These are phyloP conservation scores for Oscheius sp. DNA, from an alignment of 2,888 invertebrate genomes.

Conservation along the genomic window DNA sequence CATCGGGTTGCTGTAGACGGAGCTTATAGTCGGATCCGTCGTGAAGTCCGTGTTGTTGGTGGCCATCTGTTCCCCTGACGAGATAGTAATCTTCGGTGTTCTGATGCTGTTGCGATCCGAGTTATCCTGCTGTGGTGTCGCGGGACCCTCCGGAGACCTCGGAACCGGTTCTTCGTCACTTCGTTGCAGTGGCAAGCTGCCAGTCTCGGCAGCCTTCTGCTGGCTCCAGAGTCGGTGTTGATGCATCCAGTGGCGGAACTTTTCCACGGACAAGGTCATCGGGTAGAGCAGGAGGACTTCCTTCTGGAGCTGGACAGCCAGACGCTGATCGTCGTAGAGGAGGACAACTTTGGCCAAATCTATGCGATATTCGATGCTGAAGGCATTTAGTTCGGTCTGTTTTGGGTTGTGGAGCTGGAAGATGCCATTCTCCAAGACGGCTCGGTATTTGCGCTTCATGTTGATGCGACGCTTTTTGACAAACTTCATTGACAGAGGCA, in stretches of 20 bases:
- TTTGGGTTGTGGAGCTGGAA: slow-evolving; percentile 18
- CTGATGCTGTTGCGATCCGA: background rate
- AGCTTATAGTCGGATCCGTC: no score
- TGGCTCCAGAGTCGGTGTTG: slow-evolving; percentile 21
- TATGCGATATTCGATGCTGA: slow-evolving; percentile 21
- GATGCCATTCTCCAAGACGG: slow-evolving; percentile 18
- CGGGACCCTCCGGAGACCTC: background rate
- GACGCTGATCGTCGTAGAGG: background rate
- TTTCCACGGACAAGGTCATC: slow-evolving; percentile 4
- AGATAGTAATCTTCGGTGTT: background rate
- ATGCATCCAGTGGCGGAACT: background rate
- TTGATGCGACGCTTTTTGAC: slow-evolving; percentile 11
- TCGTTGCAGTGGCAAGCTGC: background rate
- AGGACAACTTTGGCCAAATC: slow-evolving; percentile 26
- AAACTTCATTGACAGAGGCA: slow-evolving; percentile 26
- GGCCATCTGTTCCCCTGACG: background rate
- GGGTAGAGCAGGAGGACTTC: slow-evolving; percentile 15
- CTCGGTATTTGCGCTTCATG: slow-evolving; percentile 21
- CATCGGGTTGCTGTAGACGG: no score
- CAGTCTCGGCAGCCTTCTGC: background rate
- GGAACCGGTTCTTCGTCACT: background rate
- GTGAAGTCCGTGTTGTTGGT: background rate
- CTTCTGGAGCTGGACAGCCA: slow-evolving; percentile 15
- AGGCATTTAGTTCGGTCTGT: background rate
- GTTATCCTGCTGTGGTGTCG: background rate